phyloP scores from a whole-genome alignment of 2,113 vertebrate genomes.

The Esox niger region DNA sequence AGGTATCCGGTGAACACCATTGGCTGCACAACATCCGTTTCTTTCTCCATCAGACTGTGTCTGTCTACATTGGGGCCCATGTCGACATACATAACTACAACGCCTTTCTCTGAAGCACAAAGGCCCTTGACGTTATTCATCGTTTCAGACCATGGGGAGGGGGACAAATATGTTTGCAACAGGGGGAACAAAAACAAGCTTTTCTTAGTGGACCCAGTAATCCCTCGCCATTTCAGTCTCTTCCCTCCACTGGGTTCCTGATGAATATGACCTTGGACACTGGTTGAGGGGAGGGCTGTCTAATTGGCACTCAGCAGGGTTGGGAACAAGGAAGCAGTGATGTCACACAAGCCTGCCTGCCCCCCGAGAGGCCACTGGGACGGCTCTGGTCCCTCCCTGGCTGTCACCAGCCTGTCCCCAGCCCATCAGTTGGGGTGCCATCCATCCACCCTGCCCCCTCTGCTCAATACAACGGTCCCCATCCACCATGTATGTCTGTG shows the following conservation, averaged over 20 bases:
- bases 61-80: slow-evolving; percentile 20
- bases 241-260: no score
- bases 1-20: background rate
- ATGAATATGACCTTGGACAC: no score
- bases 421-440: slow-evolving; percentile 5
- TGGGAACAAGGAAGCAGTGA: slow-evolving; percentile 46
- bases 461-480: slow-evolving; percentile 28
- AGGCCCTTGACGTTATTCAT: slow-evolving; percentile 9
- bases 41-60: slow-evolving; percentile 4
- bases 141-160: no score
- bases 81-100: slow-evolving; percentile 13
- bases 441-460: slow-evolving; percentile 27
- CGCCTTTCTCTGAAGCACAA: slow-evolving; percentile 29
- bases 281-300: slow-evolving; percentile 29
- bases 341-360: slow-evolving; percentile 31
- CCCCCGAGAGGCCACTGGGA: background rate
- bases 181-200: background rate
- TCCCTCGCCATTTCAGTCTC: no score
- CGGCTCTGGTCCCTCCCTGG: slow-evolving; percentile 8
- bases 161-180: no score
- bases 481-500: slow-evolving; percentile 23
- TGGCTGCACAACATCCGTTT: background rate
- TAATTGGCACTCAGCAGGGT: slow-evolving; percentile 58
- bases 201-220: no score
- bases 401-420: slow-evolving; percentile 8